Conservation (phyloP, 2,113 vertebrate genomes). For the Clarias macrocephalus region DNA sequence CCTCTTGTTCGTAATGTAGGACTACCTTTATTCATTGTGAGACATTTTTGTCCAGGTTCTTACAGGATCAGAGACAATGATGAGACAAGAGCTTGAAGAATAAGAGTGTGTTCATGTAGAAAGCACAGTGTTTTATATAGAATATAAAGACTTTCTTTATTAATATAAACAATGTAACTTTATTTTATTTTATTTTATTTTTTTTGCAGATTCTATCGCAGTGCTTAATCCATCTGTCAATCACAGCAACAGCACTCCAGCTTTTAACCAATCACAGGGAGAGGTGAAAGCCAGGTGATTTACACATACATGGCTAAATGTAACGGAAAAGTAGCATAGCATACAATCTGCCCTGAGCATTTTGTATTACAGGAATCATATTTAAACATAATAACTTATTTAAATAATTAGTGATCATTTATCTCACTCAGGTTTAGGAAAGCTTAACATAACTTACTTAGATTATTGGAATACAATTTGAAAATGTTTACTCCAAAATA, state of each 20-base stretch:
- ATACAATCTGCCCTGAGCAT: neutral
- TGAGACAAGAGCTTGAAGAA: neutral
- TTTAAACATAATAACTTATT: neutral
- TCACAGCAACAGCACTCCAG: conserved; percentile 17
- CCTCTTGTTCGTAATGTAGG: neutral
- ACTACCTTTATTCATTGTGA: neutral
- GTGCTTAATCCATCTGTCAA: conserved; percentile 35
- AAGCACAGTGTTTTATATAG: neutral
- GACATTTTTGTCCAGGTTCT: neutral
- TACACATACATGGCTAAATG: neutral
- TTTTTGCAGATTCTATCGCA: conserved; percentile 38
- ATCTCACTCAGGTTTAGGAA: neutral
- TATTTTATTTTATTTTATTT: too few relatives aligned
- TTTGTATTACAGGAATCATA: neutral
- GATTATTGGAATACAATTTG: neutral
- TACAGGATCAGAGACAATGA: neutral
- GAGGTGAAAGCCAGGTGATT: conserved; percentile 40
- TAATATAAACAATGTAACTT: neutral
- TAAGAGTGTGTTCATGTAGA: neutral
- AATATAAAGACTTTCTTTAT: neutral
- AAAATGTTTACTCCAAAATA: neutral
- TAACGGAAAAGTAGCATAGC: neutral
- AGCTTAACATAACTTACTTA: neutral
- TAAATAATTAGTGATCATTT: neutral
- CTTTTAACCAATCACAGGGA: conserved; percentile 55